A percentile compares a stretch with the other conserved stretches of the same genome.
These are phyloP conservation scores for Otis tarda DNA, from an alignment of 2,113 vertebrate genomes.

Conservation along the genomic window DNA sequence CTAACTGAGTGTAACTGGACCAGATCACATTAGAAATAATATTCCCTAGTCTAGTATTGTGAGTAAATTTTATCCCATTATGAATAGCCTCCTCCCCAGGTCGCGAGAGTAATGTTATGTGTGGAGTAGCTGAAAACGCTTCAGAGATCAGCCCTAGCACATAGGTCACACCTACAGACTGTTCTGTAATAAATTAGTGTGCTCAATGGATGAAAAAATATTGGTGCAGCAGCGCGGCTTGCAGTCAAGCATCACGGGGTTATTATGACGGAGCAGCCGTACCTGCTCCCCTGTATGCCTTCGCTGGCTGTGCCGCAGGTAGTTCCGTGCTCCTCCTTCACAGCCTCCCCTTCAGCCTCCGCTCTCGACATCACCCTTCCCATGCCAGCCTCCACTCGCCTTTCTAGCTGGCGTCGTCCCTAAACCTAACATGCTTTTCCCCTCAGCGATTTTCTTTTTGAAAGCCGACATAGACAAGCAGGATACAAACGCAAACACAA, in stretches of 20 bases:
- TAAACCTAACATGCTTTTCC: background rate
- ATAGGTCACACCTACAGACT: slow-evolving; percentile 42
- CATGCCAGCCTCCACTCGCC: rapidly evolving
- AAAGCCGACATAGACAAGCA: background rate
- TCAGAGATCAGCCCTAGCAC: slow-evolving; percentile 48
- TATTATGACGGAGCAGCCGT: slow-evolving; percentile 42
- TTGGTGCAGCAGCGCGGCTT: slow-evolving; percentile 2
- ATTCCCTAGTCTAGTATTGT: slow-evolving; percentile 14
- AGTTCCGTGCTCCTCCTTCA: background rate
- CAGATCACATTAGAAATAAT: slow-evolving; percentile 36
- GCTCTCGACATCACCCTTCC: background rate
- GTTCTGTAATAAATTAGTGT: slow-evolving; percentile 45
- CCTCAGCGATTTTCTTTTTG: background rate
- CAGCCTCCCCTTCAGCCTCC: background rate
- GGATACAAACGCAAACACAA: background rate
- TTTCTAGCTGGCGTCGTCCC: background rate
- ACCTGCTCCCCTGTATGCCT: background rate
- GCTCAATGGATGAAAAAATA: slow-evolving; percentile 49
- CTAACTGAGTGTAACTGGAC: slow-evolving; percentile 30
- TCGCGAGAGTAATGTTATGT: background rate
- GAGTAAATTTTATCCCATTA: slow-evolving; percentile 55
- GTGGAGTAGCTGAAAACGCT: slow-evolving; percentile 32
- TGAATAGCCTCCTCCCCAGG: slow-evolving; percentile 34
- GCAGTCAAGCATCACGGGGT: slow-evolving; percentile 48
- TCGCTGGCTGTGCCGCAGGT: background rate